Conservation (phyloP, 2,113 vertebrate genomes). For the Dromas ardeola region DNA sequence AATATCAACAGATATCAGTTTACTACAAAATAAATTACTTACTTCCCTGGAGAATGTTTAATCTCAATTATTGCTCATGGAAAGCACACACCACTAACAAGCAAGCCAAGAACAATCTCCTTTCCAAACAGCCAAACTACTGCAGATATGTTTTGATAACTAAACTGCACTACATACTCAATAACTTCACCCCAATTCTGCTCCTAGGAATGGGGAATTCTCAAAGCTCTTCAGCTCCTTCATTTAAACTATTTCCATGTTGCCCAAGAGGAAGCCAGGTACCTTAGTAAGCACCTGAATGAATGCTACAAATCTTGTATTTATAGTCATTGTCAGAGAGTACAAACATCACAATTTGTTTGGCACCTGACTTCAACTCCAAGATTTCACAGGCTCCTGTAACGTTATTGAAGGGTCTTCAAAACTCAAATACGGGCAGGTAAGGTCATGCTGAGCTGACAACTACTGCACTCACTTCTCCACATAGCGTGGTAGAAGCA, state of each 20-base stretch:
- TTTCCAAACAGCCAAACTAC: background rate
- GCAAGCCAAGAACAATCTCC: background rate
- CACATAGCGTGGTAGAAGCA: background rate
- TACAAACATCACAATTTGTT: background rate
- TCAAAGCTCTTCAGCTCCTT: background rate
- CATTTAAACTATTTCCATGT: background rate
- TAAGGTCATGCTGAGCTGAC: background rate
- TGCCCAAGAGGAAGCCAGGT: background rate
- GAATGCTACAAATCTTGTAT: background rate
- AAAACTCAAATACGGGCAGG: background rate
- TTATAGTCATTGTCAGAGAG: background rate
- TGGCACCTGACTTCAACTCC: background rate
- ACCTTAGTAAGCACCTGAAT: rapidly evolving
- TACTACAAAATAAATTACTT: conserved; percentile 59
- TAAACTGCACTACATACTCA: background rate
- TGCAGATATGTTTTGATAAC: background rate
- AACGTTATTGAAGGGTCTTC: rapidly evolving
- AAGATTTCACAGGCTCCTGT: background rate
- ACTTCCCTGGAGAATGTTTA: conserved; percentile 38
- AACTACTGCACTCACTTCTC: background rate
- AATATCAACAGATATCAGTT: conserved; percentile 50
- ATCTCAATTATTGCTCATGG: conserved; percentile 32
- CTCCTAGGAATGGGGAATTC: background rate
- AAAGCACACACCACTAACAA: background rate
- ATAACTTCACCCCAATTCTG: background rate